phyloP scores from a whole-genome alignment of 2,888 invertebrate species.

The Amblyjoppa proteus region DNA sequence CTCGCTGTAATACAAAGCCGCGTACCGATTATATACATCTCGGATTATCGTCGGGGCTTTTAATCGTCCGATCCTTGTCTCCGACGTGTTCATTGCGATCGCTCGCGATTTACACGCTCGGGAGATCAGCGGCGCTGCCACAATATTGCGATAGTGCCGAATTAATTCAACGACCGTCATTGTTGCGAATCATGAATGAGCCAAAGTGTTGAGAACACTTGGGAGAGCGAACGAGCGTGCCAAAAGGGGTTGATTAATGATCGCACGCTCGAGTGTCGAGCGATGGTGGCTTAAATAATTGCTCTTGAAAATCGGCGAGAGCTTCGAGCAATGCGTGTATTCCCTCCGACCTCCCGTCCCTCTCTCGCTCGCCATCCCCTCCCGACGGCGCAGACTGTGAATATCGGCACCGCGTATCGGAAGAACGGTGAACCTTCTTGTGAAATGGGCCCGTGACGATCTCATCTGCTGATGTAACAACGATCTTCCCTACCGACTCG shows the following conservation, averaged over 20 bases:
- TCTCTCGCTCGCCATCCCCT: neutral
- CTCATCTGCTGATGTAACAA: slow-evolving; percentile 73
- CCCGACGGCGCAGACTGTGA: slow-evolving; percentile 4
- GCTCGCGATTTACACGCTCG: neutral
- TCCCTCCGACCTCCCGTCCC: neutral
- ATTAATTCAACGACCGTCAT: slow-evolving; percentile 30
- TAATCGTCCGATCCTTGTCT: slow-evolving; percentile 28
- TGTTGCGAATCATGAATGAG: slow-evolving; percentile 59
- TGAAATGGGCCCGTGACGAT: slow-evolving; percentile 50
- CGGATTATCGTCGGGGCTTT: slow-evolving; percentile 33
- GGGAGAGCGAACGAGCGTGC: slow-evolving; percentile 51
- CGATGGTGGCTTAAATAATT: slow-evolving; percentile 58
- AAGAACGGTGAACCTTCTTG: slow-evolving; percentile 66
- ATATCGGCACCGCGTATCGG: slow-evolving; percentile 72
- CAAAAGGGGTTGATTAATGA: slow-evolving; percentile 64
- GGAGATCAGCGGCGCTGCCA: neutral
- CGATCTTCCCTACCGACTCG: slow-evolving; percentile 78
- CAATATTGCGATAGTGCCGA: slow-evolving; percentile 22
- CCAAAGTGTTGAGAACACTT: slow-evolving; percentile 60
- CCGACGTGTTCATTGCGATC: slow-evolving; percentile 17
- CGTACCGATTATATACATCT: slow-evolving; percentile 26
- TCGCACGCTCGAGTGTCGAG: slow-evolving; percentile 46
- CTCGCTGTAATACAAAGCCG: slow-evolving; percentile 4
- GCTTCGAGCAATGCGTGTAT: neutral
- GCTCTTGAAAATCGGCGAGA: slow-evolving; percentile 52